Conservation (phyloP, 2,113 vertebrate genomes). For the Callocephalon fimbriatum region DNA sequence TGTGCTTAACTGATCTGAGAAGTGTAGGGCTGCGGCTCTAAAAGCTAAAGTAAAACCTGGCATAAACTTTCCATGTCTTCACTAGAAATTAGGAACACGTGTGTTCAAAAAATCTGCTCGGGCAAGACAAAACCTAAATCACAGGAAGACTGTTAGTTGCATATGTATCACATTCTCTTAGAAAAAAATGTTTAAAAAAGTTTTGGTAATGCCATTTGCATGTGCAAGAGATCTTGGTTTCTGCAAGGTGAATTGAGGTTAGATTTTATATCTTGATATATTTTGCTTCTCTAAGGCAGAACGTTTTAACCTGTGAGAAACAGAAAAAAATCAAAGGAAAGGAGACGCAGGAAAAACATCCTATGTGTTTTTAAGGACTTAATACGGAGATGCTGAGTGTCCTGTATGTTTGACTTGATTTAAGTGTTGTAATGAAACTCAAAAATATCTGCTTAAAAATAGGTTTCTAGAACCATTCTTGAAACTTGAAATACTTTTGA, state of each 20-base stretch:
- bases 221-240: not conserved
- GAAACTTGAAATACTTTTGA: not conserved
- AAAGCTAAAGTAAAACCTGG: not conserved
- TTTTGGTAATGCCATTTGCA: not conserved
- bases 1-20: accelerated
- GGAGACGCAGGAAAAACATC: not conserved
- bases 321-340: not conserved
- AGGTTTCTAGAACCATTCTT: not conserved
- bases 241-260: not conserved
- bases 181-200: not conserved
- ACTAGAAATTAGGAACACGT: not conserved
- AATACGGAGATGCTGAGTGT: not conserved
- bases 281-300: not conserved
- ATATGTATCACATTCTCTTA: not conserved
- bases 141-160: not conserved
- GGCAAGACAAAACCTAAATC: not conserved
- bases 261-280: not conserved
- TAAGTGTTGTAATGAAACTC: not conserved
- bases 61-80: not conserved
- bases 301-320: not conserved
- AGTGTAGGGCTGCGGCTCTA: not conserved
- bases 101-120: not conserved
- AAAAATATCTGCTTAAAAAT: not conserved
- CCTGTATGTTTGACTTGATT: not conserved
- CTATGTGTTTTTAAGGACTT: not conserved